Percentiles rank a stretch among this genome's conserved stretches.
Conservation (phyloP, 2,113 vertebrate species). For the rat (Rattus norvegicus) region DNA sequence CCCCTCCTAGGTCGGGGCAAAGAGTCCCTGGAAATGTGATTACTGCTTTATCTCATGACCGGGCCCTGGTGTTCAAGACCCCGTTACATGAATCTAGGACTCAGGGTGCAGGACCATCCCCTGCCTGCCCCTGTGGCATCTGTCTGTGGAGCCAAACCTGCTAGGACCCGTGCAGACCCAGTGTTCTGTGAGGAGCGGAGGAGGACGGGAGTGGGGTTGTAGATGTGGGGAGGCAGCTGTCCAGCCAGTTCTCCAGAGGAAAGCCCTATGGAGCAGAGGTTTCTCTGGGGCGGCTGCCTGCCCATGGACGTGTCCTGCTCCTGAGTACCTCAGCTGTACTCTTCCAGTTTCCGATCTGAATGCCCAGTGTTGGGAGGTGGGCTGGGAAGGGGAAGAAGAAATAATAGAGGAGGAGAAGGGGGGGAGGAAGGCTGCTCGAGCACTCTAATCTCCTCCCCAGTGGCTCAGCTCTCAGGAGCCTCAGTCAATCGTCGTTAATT, state of each 20-base stretch:
- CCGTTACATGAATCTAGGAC: background rate
- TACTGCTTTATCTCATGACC: background rate
- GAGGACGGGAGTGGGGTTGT: too few species aligned
- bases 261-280: too few species aligned
- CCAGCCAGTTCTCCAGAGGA: background rate
- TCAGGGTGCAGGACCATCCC: background rate
- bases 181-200: background rate
- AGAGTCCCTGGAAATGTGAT: background rate
- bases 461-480: constrained; percentile 69
- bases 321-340: background rate
- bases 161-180: background rate
- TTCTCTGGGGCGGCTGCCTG: background rate
- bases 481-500: constrained; percentile 84
- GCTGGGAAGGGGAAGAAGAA: constrained; percentile 30
- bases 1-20: background rate
- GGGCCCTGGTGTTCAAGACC: too few species aligned
- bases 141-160: background rate
- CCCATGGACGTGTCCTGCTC: fast-evolving
- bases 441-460: constrained; percentile 38
- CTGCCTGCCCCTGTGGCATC: fast-evolving
- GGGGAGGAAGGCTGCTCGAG: constrained; percentile 12
- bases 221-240: background rate
- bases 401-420: constrained; percentile 11
- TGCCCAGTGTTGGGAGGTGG: constrained; percentile 18
- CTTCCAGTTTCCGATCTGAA: background rate